Percentiles rank a stretch among this genome's conserved stretches.
Evolutionary conservation across 2,113 vertebrate genomes (phyloP).

Genomic region (Thunnus maccoyii): DNA sequence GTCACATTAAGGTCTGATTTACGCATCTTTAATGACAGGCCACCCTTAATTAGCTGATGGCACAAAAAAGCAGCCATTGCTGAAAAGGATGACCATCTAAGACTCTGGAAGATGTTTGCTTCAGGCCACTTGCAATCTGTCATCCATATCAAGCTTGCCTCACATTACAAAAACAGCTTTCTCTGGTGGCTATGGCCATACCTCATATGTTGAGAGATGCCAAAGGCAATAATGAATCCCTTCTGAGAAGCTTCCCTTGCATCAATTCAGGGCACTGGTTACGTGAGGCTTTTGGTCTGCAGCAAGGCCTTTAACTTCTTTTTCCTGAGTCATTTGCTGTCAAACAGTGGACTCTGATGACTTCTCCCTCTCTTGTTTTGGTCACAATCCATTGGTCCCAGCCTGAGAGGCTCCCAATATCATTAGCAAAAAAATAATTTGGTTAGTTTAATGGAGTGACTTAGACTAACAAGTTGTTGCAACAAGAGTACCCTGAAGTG

Average conservation of each 20-base stretch:
- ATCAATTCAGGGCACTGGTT: slow-evolving; percentile 41
- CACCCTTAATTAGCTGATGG: slow-evolving; percentile 81
- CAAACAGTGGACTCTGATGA: slow-evolving; percentile 46
- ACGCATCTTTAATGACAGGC: slow-evolving; percentile 76
- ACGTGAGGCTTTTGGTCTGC: slow-evolving; percentile 25
- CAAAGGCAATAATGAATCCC: slow-evolving; percentile 64
- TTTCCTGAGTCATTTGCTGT: slow-evolving; percentile 50
- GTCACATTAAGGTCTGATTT: slow-evolving; percentile 81
- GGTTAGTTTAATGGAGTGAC: slow-evolving; percentile 84
- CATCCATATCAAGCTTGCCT: slow-evolving; percentile 64
- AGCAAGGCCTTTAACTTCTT: slow-evolving; percentile 41
- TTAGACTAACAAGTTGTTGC: slow-evolving; percentile 82
- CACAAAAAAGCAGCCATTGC: slow-evolving; percentile 56
- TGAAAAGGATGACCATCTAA: slow-evolving; percentile 59
- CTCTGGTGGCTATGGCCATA: slow-evolving; percentile 53
- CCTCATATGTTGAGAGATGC: slow-evolving; percentile 57
- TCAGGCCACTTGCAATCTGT: slow-evolving; percentile 58
- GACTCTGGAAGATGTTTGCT: slow-evolving; percentile 66
- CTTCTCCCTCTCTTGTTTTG: slow-evolving; percentile 64
- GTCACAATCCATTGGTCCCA: slow-evolving; percentile 70
- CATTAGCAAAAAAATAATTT: slow-evolving; percentile 79
- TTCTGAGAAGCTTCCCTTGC: slow-evolving; percentile 35
- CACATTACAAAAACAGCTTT: slow-evolving; percentile 59
- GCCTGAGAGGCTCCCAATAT: slow-evolving; percentile 64
- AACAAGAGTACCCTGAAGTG: slow-evolving; percentile 82